A percentile compares a stretch with the other conserved stretches of the same genome.
These are phyloP conservation scores for Myotis myotis DNA, from an alignment of 2,797 vertebrate genomes.

Conservation along the genomic window DNA sequence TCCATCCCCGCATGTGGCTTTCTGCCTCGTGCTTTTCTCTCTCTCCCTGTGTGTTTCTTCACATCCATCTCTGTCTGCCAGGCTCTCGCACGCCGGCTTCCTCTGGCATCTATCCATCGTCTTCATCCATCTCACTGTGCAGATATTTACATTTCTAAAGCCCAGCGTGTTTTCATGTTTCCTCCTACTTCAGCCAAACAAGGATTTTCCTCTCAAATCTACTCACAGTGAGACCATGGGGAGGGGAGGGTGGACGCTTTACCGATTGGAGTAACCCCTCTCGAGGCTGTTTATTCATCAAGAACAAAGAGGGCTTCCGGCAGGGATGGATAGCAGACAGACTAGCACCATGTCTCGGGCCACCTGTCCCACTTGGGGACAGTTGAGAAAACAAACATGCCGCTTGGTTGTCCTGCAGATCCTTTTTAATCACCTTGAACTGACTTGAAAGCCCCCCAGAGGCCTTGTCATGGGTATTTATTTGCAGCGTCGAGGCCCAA, in stretches of 20 bases:
- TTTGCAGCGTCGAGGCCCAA: slow-evolving; percentile 22
- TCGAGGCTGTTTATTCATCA: background rate
- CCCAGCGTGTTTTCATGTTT: slow-evolving; percentile 69
- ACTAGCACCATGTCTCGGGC: background rate
- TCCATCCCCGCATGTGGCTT: slow-evolving; percentile 20
- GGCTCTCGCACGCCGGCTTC: slow-evolving; percentile 62
- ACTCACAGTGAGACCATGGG: background rate
- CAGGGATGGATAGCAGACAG: background rate
- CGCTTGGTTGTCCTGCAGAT: background rate
- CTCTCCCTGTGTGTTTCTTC: slow-evolving; percentile 35
- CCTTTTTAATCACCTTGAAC: background rate
- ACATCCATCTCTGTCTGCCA: slow-evolving; percentile 70
- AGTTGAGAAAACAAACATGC: background rate
- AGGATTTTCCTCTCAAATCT: slow-evolving; percentile 67
- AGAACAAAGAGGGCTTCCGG: background rate
- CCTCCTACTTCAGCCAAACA: slow-evolving; percentile 65
- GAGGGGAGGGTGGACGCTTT: background rate
- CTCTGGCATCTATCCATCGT: slow-evolving; percentile 67
- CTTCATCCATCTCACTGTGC: slow-evolving; percentile 60
- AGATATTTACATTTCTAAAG: slow-evolving; percentile 78
- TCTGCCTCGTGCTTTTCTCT: slow-evolving; percentile 54
- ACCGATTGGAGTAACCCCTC: background rate
- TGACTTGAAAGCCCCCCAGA: slow-evolving; percentile 25
- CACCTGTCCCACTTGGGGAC: background rate
- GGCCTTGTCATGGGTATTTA: slow-evolving; percentile 1